phyloP scores from a whole-genome alignment of 2,888 invertebrate genomes.

The Athalia cordata region DNA sequence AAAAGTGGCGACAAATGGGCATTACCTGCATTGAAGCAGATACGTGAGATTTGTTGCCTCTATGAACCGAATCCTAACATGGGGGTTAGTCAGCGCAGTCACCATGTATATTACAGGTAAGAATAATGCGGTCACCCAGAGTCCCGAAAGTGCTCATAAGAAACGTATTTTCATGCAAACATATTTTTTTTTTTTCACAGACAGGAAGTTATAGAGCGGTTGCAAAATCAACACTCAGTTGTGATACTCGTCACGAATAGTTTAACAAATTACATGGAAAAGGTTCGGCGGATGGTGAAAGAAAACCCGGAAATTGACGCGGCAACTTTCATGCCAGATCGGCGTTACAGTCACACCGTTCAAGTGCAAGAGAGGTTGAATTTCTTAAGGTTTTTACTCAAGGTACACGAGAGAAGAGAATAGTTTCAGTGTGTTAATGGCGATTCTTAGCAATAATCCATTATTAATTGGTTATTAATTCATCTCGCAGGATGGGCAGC shows the following conservation, averaged over 20 bases:
- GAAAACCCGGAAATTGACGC: conserved; percentile 87
- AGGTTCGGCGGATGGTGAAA: conserved; percentile 81
- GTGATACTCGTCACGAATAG: conserved; percentile 96
- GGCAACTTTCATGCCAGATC: conserved; percentile 86
- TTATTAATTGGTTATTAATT: neutral
- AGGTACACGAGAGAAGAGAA: conserved; percentile 70
- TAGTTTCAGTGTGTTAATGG: too few species aligned
- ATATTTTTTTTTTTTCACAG: conserved; percentile 63
- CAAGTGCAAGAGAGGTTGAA: conserved; percentile 96
- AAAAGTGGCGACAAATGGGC: conserved; percentile 94
- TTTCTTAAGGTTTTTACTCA: conserved; percentile 92
- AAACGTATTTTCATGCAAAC: conserved; percentile 8
- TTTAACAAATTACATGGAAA: conserved; percentile 92
- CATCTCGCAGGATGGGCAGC: conserved; percentile 86
- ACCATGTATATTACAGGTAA: conserved; percentile 78
- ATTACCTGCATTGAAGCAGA: conserved; percentile 94
- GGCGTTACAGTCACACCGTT: conserved; percentile 91
- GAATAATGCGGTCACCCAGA: conserved; percentile 51
- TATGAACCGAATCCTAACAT: conserved; percentile 90
- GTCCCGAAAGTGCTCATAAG: conserved; percentile 16
- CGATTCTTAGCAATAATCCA: too few species aligned
- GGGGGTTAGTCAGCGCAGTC: conserved; percentile 77
- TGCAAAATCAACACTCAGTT: conserved; percentile 93
- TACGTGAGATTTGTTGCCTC: conserved; percentile 95
- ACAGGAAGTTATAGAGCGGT: conserved; percentile 89